Evolutionary conservation across 2,888 invertebrate species (phyloP).

Genomic region (Cinara cedri): DNA sequence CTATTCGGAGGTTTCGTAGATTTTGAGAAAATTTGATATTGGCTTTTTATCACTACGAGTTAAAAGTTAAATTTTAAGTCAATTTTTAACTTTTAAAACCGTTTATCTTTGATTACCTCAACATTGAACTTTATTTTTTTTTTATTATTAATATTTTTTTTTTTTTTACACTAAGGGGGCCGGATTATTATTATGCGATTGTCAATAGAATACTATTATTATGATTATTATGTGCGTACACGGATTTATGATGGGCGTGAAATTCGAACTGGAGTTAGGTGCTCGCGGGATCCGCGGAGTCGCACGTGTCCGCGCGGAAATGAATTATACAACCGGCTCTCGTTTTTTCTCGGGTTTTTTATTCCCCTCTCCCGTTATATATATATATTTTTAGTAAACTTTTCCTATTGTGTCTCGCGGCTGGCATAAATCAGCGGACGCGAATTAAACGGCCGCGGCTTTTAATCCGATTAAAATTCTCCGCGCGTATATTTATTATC

Average conservation of each 20-base stretch:
- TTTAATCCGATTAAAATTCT: slow-evolving; percentile 56
- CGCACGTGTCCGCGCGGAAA: slow-evolving; percentile 20
- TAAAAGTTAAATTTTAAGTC: too few relatives aligned
- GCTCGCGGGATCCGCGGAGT: too few relatives aligned
- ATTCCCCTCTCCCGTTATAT: not conserved
- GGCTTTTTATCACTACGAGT: too few relatives aligned
- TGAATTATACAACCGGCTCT: slow-evolving; percentile 21
- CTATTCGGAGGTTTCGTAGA: too few relatives aligned
- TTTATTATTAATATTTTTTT: too few relatives aligned
- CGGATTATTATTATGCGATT: too few relatives aligned
- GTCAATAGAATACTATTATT: not conserved
- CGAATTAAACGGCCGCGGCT: slow-evolving; percentile 50
- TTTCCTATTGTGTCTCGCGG: slow-evolving; percentile 43
- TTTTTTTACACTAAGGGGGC: too few relatives aligned
- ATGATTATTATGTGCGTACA: not conserved
- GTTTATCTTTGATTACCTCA: too few relatives aligned
- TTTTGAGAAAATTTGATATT: too few relatives aligned
- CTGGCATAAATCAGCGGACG: slow-evolving; percentile 43
- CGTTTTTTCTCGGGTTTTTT: too few relatives aligned
- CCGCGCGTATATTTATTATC: not conserved
- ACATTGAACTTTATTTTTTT: too few relatives aligned
- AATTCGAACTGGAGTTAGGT: not conserved
- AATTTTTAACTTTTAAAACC: too few relatives aligned
- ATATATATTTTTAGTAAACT: slow-evolving; percentile 26
- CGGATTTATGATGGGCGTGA: not conserved